Conservation (phyloP, 2,888 invertebrate genomes). For the Belgica antarctica region DNA sequence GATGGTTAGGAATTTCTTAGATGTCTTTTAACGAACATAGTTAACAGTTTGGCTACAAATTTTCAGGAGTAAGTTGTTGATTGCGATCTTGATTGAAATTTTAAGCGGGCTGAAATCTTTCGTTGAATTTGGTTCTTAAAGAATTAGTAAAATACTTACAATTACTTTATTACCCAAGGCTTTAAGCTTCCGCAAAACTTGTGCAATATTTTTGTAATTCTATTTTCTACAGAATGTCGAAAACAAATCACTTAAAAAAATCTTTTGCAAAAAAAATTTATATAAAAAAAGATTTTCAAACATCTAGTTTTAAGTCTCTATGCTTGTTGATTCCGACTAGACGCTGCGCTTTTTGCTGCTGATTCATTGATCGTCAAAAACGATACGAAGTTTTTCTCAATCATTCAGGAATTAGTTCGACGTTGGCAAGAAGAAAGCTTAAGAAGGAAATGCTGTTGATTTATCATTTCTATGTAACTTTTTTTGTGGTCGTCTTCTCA, state of each 20-base stretch:
- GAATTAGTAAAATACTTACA: background rate
- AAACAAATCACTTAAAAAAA: background rate
- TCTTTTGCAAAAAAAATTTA: too few species aligned
- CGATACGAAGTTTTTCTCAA: background rate
- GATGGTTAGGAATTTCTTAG: too few species aligned
- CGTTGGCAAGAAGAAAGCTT: background rate
- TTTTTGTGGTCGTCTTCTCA: background rate
- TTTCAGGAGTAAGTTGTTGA: too few species aligned
- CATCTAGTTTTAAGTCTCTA: background rate
- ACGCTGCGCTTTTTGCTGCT: background rate
- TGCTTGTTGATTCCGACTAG: slow-evolving; percentile 14
- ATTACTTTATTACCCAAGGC: background rate
- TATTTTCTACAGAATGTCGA: background rate
- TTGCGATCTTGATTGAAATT: too few species aligned
- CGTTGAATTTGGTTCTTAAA: background rate
- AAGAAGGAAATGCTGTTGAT: slow-evolving; percentile 39
- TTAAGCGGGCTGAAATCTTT: too few species aligned
- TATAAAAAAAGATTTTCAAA: background rate
- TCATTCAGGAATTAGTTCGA: slow-evolving; percentile 26
- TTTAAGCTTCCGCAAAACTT: background rate
- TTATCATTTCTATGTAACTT: slow-evolving; percentile 16
- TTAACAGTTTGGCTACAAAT: too few species aligned
- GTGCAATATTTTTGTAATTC: background rate
- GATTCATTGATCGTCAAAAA: background rate
- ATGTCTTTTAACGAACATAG: too few species aligned